Conservation (phyloP, 2,113 vertebrate species). For the Notarius quadriscutis region DNA sequence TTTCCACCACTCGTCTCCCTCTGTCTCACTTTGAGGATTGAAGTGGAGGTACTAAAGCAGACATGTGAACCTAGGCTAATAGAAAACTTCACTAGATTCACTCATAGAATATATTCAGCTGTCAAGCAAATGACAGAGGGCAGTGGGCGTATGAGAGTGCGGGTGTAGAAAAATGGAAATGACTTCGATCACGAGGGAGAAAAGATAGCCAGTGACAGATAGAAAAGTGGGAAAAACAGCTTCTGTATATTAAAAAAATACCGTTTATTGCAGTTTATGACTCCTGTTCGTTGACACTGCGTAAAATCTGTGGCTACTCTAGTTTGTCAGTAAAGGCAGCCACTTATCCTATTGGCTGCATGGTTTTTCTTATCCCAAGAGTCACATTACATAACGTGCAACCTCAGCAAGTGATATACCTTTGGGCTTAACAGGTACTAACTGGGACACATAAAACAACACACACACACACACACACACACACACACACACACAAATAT, state of each 20-base stretch:
- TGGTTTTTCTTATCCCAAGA: slow-evolving; percentile 40
- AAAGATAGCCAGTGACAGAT: slow-evolving; percentile 16
- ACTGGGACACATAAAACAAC: slow-evolving; percentile 23
- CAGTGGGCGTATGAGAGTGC: slow-evolving; percentile 7
- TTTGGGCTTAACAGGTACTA: slow-evolving; percentile 45
- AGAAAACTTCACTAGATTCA: slow-evolving; percentile 63
- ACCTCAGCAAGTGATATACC: slow-evolving; percentile 47
- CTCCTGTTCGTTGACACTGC: slow-evolving; percentile 42
- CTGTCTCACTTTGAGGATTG: slow-evolving; percentile 37
- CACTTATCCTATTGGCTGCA: slow-evolving; percentile 45
- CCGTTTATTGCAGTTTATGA: slow-evolving; percentile 36
- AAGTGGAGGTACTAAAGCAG: slow-evolving; percentile 48
- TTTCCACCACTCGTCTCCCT: slow-evolving; percentile 23
- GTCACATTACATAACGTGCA: slow-evolving; percentile 42
- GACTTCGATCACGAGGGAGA: background rate
- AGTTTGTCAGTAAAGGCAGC: slow-evolving; percentile 47
- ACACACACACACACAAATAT: background rate
- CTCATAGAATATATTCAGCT: slow-evolving; percentile 47
- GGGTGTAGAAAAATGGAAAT: slow-evolving; percentile 37
- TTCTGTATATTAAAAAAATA: slow-evolving; percentile 25
- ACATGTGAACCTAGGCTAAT: slow-evolving; percentile 59
- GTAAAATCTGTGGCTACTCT: slow-evolving; percentile 38
- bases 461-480: background rate
- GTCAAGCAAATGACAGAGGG: slow-evolving; percentile 41
- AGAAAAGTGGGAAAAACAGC: background rate